These are phyloP conservation scores for Pissodes strobi DNA, from an alignment of 1,140 invertebrate species.

Conservation along the genomic window DNA sequence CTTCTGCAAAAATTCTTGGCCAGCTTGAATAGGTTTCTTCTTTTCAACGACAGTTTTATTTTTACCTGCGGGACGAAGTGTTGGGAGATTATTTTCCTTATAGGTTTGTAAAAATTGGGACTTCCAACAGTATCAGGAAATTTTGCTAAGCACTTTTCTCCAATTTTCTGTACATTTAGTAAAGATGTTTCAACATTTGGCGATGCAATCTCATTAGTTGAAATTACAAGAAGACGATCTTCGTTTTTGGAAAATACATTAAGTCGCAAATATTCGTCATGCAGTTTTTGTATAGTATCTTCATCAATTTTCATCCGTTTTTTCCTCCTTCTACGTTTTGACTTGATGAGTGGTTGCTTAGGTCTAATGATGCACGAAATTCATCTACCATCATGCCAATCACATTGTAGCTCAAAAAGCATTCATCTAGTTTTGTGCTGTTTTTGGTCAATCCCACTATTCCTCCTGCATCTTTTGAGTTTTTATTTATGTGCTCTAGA, in stretches of 20 bases:
- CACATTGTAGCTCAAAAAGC: slow-evolving; percentile 6
- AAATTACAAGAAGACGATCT: not conserved
- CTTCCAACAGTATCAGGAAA: not conserved
- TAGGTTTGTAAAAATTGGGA: too few species aligned
- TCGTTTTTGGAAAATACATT: slow-evolving; percentile 6
- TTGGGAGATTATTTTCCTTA: not conserved
- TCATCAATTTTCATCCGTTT: not conserved
- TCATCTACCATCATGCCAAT: not conserved
- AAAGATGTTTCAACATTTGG: too few species aligned
- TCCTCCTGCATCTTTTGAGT: not conserved
- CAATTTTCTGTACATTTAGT: too few species aligned
- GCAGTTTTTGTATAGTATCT: not conserved
- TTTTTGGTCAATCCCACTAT: not conserved
- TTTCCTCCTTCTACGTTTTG: not conserved
- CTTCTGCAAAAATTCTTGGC: too few species aligned
- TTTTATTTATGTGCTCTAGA: slow-evolving; percentile 1
- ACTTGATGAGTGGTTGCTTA: not conserved
- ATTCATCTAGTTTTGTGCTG: not conserved
- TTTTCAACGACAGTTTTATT: not conserved
- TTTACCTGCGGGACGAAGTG: not conserved
- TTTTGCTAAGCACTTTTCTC: too few species aligned
- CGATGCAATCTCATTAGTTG: not conserved
- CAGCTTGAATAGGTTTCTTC: not conserved
- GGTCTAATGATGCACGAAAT: not conserved
- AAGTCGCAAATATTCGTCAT: not conserved